These are phyloP conservation scores for Eudemis profundana DNA, from an alignment of 2,888 invertebrate genomes.

Conservation along the genomic window DNA sequence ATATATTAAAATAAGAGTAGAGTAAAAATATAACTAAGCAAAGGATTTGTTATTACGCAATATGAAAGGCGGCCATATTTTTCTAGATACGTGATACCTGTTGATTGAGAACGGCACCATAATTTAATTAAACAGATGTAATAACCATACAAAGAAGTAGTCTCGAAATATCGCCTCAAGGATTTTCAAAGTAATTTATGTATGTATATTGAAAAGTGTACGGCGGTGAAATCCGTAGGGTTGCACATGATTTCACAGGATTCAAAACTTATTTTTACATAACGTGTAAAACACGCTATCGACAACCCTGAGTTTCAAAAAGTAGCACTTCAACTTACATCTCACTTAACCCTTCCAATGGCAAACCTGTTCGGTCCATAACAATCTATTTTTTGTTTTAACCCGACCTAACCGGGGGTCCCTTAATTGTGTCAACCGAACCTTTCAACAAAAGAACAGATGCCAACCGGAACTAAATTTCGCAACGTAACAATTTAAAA, in stretches of 20 bases:
- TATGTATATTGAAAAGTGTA: no score
- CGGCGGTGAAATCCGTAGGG: no score
- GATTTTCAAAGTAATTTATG: no score
- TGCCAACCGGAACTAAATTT: slow-evolving; percentile 61
- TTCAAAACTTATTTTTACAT: not conserved
- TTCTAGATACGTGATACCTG: no score
- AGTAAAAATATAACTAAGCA: no score
- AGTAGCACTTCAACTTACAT: slow-evolving; percentile 75
- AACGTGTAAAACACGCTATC: not conserved
- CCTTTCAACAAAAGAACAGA: slow-evolving; percentile 65
- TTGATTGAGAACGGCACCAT: no score
- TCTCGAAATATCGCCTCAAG: no score
- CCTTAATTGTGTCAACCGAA: slow-evolving; percentile 80
- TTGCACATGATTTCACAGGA: no score
- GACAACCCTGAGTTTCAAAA: slow-evolving; percentile 65
- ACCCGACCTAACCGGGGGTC: slow-evolving; percentile 62
- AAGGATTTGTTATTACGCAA: no score
- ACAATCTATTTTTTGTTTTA: slow-evolving; percentile 83
- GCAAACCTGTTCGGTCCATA: slow-evolving; percentile 78
- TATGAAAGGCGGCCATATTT: no score
- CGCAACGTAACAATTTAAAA: slow-evolving; percentile 48
- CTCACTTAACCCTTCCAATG: slow-evolving; percentile 81
- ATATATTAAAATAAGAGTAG: not conserved
- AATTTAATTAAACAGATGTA: no score
- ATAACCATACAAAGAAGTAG: no score